Conservation (phyloP, 2,888 invertebrate genomes). For the Graphium colonna region DNA sequence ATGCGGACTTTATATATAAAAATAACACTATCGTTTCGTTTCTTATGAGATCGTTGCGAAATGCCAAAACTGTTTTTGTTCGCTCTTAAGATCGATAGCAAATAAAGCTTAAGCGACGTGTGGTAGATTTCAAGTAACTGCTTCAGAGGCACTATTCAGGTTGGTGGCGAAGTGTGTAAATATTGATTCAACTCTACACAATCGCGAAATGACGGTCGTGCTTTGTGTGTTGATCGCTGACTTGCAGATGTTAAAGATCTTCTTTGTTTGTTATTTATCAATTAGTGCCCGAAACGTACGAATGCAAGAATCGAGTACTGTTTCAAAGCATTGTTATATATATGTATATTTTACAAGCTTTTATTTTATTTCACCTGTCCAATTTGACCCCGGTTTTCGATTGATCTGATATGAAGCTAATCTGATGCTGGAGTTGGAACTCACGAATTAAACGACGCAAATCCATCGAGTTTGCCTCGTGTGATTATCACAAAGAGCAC, state of each 20-base stretch:
- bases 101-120: slow-evolving; percentile 32
- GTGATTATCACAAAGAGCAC: no score
- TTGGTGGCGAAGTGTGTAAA: slow-evolving; percentile 38
- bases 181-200: slow-evolving; percentile 48
- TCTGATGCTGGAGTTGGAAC: no score
- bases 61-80: slow-evolving; percentile 18
- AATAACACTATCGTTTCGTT: slow-evolving; percentile 17
- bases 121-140: slow-evolving; percentile 24
- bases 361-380: not conserved
- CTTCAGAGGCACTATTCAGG: slow-evolving; percentile 45
- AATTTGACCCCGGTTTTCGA: not conserved
- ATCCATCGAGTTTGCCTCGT: no score
- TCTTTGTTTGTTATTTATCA: not conserved
- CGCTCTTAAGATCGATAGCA: slow-evolving; percentile 32
- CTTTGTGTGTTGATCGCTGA: slow-evolving; percentile 7
- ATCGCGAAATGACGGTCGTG: slow-evolving; percentile 30
- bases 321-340: not conserved
- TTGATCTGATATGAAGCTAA: not conserved
- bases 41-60: slow-evolving; percentile 18
- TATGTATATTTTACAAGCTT: not conserved
- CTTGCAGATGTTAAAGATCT: not conserved
- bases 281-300: no score
- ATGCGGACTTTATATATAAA: no score
- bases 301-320: no score
- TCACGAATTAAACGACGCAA: no score